phyloP scores from a whole-genome alignment of 2,797 vertebrate genomes.

The Trematomus bernacchii region DNA sequence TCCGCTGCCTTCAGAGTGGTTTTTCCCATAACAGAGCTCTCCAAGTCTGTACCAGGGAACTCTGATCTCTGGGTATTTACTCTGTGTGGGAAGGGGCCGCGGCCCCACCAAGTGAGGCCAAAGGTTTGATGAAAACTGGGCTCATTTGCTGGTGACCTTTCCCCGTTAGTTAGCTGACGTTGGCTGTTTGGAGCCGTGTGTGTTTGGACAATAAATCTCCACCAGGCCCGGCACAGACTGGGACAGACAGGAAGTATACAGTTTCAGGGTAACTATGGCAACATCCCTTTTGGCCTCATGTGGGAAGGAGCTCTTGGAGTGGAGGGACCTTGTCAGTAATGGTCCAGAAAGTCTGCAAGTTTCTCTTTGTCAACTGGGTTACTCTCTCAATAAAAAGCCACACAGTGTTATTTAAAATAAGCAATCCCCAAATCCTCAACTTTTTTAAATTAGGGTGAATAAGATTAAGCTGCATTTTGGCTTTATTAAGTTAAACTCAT shows the following conservation, averaged over 20 bases:
- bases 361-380: constrained; percentile 50
- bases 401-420: constrained; percentile 31
- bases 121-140: constrained; percentile 68
- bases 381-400: constrained; percentile 47
- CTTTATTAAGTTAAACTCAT: constrained; percentile 34
- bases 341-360: constrained; percentile 55
- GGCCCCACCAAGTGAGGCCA: constrained; percentile 59
- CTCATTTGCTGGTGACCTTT: constrained; percentile 68
- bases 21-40: constrained; percentile 55
- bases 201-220: constrained; percentile 83
- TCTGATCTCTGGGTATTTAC: constrained; percentile 72
- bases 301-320: constrained; percentile 45
- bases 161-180: constrained; percentile 58
- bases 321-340: constrained; percentile 37
- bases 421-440: constrained; percentile 28
- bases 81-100: constrained; percentile 67
- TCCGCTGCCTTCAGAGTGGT: constrained; percentile 45
- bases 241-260: constrained; percentile 84
- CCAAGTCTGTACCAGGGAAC: constrained; percentile 65
- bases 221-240: constrained; percentile 59
- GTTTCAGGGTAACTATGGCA: constrained; percentile 84
- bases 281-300: constrained; percentile 70
- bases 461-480: constrained; percentile 25
- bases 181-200: constrained; percentile 71
- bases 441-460: constrained; percentile 50